A percentile compares a stretch with the other conserved stretches of the same genome.
phyloP scores from a whole-genome alignment of 2,797 vertebrate genomes.

The Oreonectes daqikongensis region DNA sequence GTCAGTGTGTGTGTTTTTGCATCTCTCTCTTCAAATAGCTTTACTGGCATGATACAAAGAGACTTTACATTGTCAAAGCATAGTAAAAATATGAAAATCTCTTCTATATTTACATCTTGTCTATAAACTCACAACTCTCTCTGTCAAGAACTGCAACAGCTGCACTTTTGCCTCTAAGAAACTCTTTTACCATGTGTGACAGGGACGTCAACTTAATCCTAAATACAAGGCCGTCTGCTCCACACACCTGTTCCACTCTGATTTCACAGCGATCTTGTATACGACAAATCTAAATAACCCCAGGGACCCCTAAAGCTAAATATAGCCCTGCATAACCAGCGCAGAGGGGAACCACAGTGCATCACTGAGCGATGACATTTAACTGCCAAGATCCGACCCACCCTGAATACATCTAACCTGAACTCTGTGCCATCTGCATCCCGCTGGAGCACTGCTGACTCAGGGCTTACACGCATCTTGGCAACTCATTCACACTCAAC shows the following conservation, averaged over 20 bases:
- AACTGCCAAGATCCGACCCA: slow-evolving; percentile 41
- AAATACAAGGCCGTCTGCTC: slow-evolving; percentile 39
- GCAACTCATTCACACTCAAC: slow-evolving; percentile 24
- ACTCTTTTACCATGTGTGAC: slow-evolving; percentile 37
- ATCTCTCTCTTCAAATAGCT: too few relatives aligned
- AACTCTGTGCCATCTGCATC: slow-evolving; percentile 5
- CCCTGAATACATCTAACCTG: slow-evolving; percentile 14
- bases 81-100: too few relatives aligned
- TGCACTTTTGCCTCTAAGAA: slow-evolving; percentile 32
- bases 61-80: too few relatives aligned
- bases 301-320: slow-evolving; percentile 25
- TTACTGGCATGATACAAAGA: too few relatives aligned
- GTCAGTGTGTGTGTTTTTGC: too few relatives aligned
- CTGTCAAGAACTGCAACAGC: slow-evolving; percentile 36
- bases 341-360: slow-evolving; percentile 6
- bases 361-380: slow-evolving; percentile 32
- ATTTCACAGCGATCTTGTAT: slow-evolving; percentile 13
- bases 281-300: slow-evolving; percentile 40
- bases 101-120: not conserved
- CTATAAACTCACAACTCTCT: not conserved
- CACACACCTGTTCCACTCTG: slow-evolving; percentile 33
- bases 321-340: slow-evolving; percentile 36
- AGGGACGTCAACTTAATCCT: slow-evolving; percentile 36
- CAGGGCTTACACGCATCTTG: slow-evolving; percentile 17
- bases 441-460: slow-evolving; percentile 40